These are phyloP conservation scores for Lepidostoma basale DNA, from an alignment of 1,140 invertebrate genomes.

Conservation along the genomic window DNA sequence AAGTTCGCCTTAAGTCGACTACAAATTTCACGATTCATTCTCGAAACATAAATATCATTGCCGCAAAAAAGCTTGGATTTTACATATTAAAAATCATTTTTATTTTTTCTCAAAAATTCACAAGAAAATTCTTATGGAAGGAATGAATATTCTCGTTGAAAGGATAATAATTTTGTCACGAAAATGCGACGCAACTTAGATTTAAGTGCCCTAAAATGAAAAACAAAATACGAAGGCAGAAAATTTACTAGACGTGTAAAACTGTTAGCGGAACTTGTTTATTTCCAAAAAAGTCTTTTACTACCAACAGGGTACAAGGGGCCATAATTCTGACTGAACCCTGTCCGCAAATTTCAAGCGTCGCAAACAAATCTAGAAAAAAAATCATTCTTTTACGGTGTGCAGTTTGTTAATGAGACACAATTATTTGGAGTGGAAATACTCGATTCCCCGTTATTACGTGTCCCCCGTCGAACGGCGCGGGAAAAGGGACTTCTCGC, in stretches of 20 bases:
- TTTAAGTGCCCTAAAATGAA: constrained; percentile 27
- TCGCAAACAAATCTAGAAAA: neutral
- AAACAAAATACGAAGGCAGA: constrained; percentile 19
- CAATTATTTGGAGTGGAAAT: neutral
- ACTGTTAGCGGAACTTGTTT: constrained; percentile 40
- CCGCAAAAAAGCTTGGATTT: too few relatives aligned
- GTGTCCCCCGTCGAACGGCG: neutral
- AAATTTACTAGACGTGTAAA: constrained; percentile 38
- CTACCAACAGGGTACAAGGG: constrained; percentile 17
- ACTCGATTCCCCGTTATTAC: neutral
- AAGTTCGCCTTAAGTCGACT: too few relatives aligned
- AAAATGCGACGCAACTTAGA: constrained; percentile 14
- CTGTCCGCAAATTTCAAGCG: neutral
- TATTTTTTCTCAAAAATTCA: too few relatives aligned
- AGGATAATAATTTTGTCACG: neutral
- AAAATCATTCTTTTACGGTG: neutral
- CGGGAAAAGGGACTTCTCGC: neutral
- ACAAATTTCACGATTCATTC: too few relatives aligned
- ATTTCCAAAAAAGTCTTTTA: constrained; percentile 41
- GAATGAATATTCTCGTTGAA: neutral
- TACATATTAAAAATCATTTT: too few relatives aligned
- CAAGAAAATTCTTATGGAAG: too few relatives aligned
- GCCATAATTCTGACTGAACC: constrained; percentile 27
- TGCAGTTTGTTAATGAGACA: neutral
- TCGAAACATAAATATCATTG: too few relatives aligned